These are phyloP conservation scores for Scrobipalpa atriplicella DNA, from an alignment of 2,888 invertebrate genomes.

Conservation along the genomic window DNA sequence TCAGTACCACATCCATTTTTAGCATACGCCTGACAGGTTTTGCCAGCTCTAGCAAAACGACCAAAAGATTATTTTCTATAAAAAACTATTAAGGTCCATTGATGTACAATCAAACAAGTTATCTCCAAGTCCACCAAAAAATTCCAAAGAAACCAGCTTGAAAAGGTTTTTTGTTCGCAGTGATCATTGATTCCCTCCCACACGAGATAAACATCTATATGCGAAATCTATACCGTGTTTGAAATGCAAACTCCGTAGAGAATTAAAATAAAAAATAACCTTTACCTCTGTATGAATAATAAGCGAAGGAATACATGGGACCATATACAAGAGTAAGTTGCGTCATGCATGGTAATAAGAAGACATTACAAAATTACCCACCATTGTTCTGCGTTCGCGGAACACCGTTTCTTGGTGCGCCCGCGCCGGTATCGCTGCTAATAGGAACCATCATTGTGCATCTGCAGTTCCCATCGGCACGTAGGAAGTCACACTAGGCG, in stretches of 20 bases:
- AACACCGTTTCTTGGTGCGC: conserved; percentile 64
- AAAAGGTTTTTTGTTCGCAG: conserved; percentile 14
- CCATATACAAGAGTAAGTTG: conserved; percentile 61
- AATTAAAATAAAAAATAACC: conserved; percentile 57
- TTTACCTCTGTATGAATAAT: conserved; percentile 61
- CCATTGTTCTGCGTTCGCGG: conserved; percentile 79
- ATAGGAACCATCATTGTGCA: conserved; percentile 69
- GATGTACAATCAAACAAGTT: conserved; percentile 19
- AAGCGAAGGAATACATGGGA: conserved; percentile 56
- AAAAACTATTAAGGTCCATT: conserved; percentile 19
- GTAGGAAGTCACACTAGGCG: conserved; percentile 51
- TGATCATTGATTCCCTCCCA: conserved; percentile 21
- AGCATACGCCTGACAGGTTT: conserved; percentile 20
- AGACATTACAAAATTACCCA: conserved; percentile 78
- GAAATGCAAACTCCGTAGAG: conserved; percentile 46
- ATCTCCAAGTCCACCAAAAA: conserved; percentile 1
- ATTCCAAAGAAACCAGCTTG: conserved; percentile 12
- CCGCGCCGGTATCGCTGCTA: conserved; percentile 62
- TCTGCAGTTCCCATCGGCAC: conserved; percentile 59
- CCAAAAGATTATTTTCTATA: conserved; percentile 20
- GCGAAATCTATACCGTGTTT: conserved; percentile 17
- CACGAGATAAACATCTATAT: conserved; percentile 23
- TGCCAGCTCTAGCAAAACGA: not conserved
- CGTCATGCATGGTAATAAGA: conserved; percentile 78
- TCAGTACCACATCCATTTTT: conserved; percentile 31